phyloP scores from a whole-genome alignment of 2,113 vertebrate species.

The Lasiurus cinereus region DNA sequence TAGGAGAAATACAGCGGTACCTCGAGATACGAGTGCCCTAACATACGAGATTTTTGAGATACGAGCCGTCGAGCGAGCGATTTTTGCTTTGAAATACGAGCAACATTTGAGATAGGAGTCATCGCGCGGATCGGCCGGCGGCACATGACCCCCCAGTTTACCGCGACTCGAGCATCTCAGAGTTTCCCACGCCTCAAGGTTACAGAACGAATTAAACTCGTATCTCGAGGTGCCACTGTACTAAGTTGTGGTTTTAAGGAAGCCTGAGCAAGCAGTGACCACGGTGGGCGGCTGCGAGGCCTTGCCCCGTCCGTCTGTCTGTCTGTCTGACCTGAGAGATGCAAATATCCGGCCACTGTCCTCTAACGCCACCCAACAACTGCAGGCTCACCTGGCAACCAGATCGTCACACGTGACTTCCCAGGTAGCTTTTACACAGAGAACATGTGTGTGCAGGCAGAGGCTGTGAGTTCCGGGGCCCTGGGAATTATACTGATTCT shows the following conservation, averaged over 20 bases:
- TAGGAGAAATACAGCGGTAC: not conserved
- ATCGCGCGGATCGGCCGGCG: too few relatives aligned
- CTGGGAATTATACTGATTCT: not conserved
- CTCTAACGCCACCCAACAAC: not conserved
- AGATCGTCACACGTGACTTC: not conserved
- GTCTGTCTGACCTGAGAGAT: constrained; percentile 1
- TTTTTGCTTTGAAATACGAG: too few relatives aligned
- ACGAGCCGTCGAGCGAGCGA: too few relatives aligned
- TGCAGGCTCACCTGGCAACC: not conserved
- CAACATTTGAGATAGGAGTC: too few relatives aligned
- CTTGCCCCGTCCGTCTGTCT: not conserved
- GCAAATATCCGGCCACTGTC: not conserved
- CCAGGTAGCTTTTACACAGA: not conserved
- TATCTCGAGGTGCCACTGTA: too few relatives aligned
- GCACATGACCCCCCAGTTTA: too few relatives aligned
- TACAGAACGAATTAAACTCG: too few relatives aligned
- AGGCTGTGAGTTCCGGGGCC: not conserved
- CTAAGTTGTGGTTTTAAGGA: not conserved
- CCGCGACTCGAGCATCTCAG: too few relatives aligned
- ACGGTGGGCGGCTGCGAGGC: not conserved
- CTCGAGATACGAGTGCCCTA: too few relatives aligned
- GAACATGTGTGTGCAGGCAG: not conserved
- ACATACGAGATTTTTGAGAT: too few relatives aligned
- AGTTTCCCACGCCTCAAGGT: too few relatives aligned
- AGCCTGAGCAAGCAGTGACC: not conserved